A percentile compares a stretch with the other conserved stretches of the same genome.
Conservation (phyloP, 2,113 vertebrate genomes). For the Anarrhichthys ocellatus region DNA sequence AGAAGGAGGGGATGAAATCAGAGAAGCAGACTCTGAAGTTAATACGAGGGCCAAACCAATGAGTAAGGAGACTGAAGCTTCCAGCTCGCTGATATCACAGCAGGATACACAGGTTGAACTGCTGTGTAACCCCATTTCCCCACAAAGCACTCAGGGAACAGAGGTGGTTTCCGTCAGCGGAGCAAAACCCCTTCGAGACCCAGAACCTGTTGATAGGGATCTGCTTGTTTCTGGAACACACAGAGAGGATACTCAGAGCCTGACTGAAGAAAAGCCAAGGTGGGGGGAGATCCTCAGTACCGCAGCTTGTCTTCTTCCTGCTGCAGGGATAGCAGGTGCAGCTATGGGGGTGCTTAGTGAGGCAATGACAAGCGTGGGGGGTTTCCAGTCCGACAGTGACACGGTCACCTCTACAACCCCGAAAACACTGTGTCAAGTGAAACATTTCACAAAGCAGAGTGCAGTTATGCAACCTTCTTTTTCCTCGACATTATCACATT, state of each 20-base stretch:
- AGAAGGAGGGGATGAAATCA: constrained; percentile 12
- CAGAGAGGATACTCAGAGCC: neutral
- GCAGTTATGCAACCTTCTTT: constrained; percentile 55
- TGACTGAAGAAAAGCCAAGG: constrained; percentile 16
- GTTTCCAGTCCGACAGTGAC: constrained; percentile 41
- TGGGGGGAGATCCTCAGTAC: constrained; percentile 36
- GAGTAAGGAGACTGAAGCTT: constrained; percentile 15
- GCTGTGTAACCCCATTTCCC: constrained; percentile 11
- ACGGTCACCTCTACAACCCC: neutral
- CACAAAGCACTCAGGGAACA: constrained; percentile 39
- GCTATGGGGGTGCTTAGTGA: constrained; percentile 39
- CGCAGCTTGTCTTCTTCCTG: constrained; percentile 48
- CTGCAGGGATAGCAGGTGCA: constrained; percentile 47
- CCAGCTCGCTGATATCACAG: constrained; percentile 34
- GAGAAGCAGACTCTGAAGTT: neutral
- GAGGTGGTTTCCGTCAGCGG: constrained; percentile 22
- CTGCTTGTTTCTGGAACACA: constrained; percentile 1
- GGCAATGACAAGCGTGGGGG: constrained; percentile 10
- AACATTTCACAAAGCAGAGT: constrained; percentile 54
- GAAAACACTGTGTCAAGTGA: neutral
- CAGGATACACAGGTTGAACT: constrained; percentile 26
- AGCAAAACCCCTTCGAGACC: constrained; percentile 20
- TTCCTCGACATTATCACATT: constrained; percentile 24
- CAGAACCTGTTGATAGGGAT: constrained; percentile 12
- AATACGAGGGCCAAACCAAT: neutral